A percentile compares a stretch with the other conserved stretches of the same genome.
phyloP scores from a whole-genome alignment of 2,113 vertebrate genomes.

The Synchiropus splendidus region DNA sequence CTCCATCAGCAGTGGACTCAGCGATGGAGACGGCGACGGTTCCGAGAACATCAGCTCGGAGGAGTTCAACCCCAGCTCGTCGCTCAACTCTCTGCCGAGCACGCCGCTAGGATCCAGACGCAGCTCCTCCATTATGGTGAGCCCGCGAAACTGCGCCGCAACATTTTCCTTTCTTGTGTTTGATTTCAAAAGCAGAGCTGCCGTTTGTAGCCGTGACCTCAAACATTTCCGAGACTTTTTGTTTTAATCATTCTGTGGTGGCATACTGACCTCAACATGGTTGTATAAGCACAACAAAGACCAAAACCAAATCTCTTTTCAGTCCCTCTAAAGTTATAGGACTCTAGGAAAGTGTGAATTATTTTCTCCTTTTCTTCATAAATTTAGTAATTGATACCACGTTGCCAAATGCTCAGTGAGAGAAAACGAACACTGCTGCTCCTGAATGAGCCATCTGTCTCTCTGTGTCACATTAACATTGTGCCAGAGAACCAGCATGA shows the following conservation, averaged over 20 bases:
- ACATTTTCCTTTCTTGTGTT: slow-evolving; percentile 6
- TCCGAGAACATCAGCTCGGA: slow-evolving; percentile 96
- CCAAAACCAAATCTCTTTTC: no score
- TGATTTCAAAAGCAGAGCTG: slow-evolving; percentile 7
- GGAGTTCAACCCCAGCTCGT: slow-evolving; percentile 94
- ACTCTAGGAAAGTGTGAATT: no score
- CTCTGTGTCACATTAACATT: slow-evolving; percentile 13
- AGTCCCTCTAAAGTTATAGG: no score
- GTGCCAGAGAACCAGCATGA: slow-evolving; percentile 35
- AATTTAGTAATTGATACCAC: background rate
- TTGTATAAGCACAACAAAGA: slow-evolving; percentile 7
- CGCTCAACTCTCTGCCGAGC: slow-evolving; percentile 86
- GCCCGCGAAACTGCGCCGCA: slow-evolving; percentile 18
- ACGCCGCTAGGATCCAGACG: slow-evolving; percentile 85
- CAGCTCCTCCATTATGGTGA: slow-evolving; percentile 86
- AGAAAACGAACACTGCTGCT: slow-evolving; percentile 24
- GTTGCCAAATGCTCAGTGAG: slow-evolving; percentile 11
- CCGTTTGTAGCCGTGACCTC: slow-evolving; percentile 3
- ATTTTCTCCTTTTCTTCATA: no score
- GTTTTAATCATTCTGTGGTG: slow-evolving; percentile 10
- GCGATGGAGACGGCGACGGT: slow-evolving; percentile 89
- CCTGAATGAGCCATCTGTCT: slow-evolving; percentile 47
- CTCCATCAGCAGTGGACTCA: slow-evolving; percentile 96
- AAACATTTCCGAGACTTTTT: slow-evolving; percentile 1
- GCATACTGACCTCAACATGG: slow-evolving; percentile 16